Evolutionary conservation across 2,113 vertebrate species (phyloP).

Genomic region (Oncorhynchus kisutch): DNA sequence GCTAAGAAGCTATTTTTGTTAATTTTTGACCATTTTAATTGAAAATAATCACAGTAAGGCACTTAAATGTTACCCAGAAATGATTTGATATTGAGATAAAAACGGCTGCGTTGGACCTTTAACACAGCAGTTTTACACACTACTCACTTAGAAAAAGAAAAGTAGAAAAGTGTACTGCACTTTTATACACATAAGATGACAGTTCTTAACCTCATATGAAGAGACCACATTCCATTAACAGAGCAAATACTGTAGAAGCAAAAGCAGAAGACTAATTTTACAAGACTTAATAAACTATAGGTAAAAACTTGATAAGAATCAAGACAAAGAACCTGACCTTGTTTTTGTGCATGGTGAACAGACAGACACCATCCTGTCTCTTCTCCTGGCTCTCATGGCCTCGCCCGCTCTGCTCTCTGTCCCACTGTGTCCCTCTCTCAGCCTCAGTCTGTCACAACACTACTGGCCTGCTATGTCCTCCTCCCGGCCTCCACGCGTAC

Average conservation of each 20-base stretch:
- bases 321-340: slow-evolving; percentile 66
- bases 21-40: too few relatives aligned
- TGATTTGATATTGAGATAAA: too few relatives aligned
- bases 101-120: too few relatives aligned
- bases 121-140: neutral
- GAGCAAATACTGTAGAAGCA: neutral
- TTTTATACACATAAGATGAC: too few relatives aligned
- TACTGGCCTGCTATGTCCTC: slow-evolving; percentile 49
- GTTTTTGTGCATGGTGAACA: slow-evolving; percentile 77
- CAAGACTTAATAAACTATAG: neutral
- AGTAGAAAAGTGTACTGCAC: too few relatives aligned
- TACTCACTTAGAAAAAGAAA: neutral
- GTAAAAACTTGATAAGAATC: neutral
- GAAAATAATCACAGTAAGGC: too few relatives aligned
- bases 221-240: neutral
- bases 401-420: slow-evolving; percentile 54
- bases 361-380: slow-evolving; percentile 74
- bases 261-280: neutral
- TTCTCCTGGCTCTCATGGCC: slow-evolving; percentile 69
- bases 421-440: slow-evolving; percentile 7
- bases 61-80: too few relatives aligned
- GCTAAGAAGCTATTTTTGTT: too few relatives aligned
- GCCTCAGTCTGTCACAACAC: slow-evolving; percentile 43
- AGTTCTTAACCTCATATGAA: neutral
- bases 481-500: slow-evolving; percentile 13